Evolutionary conservation across 2,113 vertebrate species (phyloP).

Genomic region (Prunella himalayana): DNA sequence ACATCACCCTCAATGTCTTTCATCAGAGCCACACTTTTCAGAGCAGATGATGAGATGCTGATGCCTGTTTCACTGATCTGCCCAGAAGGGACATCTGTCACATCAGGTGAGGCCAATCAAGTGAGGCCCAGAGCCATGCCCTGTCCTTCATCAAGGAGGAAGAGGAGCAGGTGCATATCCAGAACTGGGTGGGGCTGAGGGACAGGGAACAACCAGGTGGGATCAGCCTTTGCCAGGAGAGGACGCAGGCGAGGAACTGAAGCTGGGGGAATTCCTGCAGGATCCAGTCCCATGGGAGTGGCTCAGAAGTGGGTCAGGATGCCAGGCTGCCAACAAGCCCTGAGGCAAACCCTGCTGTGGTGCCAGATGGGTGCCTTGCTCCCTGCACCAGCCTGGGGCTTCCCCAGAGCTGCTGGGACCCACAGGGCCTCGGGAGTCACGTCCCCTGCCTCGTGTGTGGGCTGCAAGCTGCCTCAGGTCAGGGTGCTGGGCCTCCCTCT

Average conservation of each 20-base stretch:
- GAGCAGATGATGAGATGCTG: neutral
- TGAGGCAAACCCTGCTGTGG: neutral
- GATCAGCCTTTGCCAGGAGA: neutral
- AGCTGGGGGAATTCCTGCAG: neutral
- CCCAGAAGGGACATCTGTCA: neutral
- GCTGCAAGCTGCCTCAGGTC: neutral
- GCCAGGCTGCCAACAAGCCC: neutral
- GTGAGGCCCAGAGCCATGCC: neutral
- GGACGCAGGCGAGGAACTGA: fast-evolving
- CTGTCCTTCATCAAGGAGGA: neutral
- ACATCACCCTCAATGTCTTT: neutral
- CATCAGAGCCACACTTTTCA: neutral
- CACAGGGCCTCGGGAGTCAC: neutral
- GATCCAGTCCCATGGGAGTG: fast-evolving
- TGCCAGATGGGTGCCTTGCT: neutral
- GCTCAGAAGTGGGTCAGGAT: neutral
- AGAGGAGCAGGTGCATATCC: neutral
- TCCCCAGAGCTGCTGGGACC: neutral
- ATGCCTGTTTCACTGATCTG: neutral
- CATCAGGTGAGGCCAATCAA: neutral
- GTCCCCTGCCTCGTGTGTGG: fast-evolving
- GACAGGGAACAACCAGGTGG: neutral
- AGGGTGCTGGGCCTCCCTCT: neutral
- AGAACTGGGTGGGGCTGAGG: neutral
- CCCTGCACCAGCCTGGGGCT: neutral